Evolutionary conservation across 37 sponge, comb jelly and placozoan species (phyloP), one percentile per base, ranked within the genome.

Genomic region (Oscarella lobularis): DNA sequence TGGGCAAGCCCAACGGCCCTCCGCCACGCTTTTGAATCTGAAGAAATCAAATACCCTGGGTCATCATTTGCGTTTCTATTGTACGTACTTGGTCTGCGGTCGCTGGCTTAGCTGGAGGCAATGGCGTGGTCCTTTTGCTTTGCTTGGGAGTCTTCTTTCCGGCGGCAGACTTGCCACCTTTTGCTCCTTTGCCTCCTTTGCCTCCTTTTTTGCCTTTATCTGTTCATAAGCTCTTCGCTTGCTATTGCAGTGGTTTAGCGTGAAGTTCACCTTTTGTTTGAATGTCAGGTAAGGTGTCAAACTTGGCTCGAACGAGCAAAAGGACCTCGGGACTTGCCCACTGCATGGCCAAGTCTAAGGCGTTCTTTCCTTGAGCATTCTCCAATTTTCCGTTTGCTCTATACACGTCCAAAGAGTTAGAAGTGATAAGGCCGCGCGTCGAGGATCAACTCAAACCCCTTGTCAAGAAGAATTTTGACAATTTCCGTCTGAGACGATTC

Each of bases 401-500:
- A 48, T 20, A 48, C 60, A 48, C 60, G 60, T 48, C 60, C 9
- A 9, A 9, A 48, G 14, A 48, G n/a, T n/a, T n/a, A n/a, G n/a
- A n/a, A n/a, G n/a, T n/a, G n/a, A n/a, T n/a, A n/a, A n/a, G n/a
- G n/a, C n/a, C 9, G 60, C 60, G 9, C 60, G 20, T 27, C 60
- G 14, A 48, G 60, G 20, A 9, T 27, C 60, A 48, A 48, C 60
- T 48, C 82, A 65, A 36, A 90, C 92, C 98, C 98, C 70, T 73
- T 87, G 38, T 81, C 94, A 72, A 97, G 30, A 2, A 97, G 75
- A 39, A 90, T 71, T 40, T 85, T 76, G 30, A 97, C 89, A 2
- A 90, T 86, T 0, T 76, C 81, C 32, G 40, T 78, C 75, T 87
- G 85, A 40, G 89, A 86, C 40, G 86, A 86, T 41, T 97, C 91